Base-by-base conservation (phyloP, 2,888 invertebrate genomes). In the Dasypolia templi region DNA sequence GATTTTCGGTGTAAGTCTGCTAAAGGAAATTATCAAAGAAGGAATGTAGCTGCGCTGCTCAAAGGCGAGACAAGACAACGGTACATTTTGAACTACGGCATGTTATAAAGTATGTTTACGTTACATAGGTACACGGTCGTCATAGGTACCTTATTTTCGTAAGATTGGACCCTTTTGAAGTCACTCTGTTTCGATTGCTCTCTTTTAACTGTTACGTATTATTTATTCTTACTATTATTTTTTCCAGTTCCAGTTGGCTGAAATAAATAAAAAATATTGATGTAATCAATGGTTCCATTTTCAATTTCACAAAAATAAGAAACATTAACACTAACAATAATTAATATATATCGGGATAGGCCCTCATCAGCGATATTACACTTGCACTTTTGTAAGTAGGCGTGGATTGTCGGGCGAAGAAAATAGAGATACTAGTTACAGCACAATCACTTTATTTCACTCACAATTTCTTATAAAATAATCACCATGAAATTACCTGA, bases 11-110 rank as follows among this genome's bases (percentile, higher is more conserved):
- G 46, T 71, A 71, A 65, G 71, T 75, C 70, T 68, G 44, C 29
- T 58, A 79, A 79, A 79, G 83, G 83, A 79, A 81, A 81, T 81
- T 71, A 79, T 79, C 83, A 56, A 53, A 68, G 70, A 56, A 49
- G 46, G 67, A 75, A 82, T 82, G 64, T 75, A 44, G 53, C 62
- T 61, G 44, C 26, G 65, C 6, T 51, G 42, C 61, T 82, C 83
- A 83, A 82, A 83, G 71, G 53, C 44, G 46, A 44, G n/a, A 39
- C 42, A 58, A 49, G 46, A 53, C 42, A 64, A 46, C 58, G 58
- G 55, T 26, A 68, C 56, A 71, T 79, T 79, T 79, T 75, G 75
- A 79, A 66, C 63, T 53, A 14, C 55, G 61, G 42, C 56, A 73
- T 79, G 9, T 71, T 26, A 83, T 79, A 64, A 72, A 61, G 46